These are phyloP conservation scores for Mohoua ochrocephala DNA, from an alignment of 2,113 vertebrate species.

Conservation along the genomic window DNA sequence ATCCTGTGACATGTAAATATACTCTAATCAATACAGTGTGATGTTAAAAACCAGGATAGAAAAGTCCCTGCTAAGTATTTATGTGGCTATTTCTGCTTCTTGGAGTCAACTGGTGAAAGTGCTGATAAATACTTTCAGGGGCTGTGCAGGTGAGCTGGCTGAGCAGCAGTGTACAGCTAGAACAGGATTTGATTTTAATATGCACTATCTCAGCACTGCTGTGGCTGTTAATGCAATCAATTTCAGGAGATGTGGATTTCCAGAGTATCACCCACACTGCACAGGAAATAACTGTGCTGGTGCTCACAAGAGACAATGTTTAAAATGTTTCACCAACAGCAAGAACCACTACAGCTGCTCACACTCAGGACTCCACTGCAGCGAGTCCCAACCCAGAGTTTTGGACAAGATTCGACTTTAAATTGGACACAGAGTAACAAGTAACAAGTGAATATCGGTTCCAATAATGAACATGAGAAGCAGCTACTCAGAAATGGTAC, in stretches of 20 bases:
- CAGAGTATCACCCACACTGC: background rate
- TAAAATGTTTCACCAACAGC: background rate
- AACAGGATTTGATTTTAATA: background rate
- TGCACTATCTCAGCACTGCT: background rate
- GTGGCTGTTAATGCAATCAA: background rate
- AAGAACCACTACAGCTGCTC: background rate
- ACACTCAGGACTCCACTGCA: background rate
- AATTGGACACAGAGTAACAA: background rate
- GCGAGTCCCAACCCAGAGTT: background rate
- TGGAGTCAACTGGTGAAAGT: background rate
- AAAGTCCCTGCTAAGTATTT: background rate
- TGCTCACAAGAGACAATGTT: background rate
- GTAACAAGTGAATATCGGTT: background rate
- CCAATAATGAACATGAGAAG: constrained; percentile 38
- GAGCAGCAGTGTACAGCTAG: background rate
- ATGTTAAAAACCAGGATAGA: background rate
- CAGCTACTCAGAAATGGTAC: constrained; percentile 42
- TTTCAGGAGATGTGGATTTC: background rate
- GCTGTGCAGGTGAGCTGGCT: background rate
- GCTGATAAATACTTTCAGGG: background rate
- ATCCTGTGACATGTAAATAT: background rate
- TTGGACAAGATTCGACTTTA: background rate
- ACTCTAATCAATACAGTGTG: background rate
- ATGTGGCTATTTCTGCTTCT: background rate
- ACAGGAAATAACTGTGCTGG: background rate